phyloP scores from a whole-genome alignment of 2,888 invertebrate species.

The Brachypalpus laphriformis region DNA sequence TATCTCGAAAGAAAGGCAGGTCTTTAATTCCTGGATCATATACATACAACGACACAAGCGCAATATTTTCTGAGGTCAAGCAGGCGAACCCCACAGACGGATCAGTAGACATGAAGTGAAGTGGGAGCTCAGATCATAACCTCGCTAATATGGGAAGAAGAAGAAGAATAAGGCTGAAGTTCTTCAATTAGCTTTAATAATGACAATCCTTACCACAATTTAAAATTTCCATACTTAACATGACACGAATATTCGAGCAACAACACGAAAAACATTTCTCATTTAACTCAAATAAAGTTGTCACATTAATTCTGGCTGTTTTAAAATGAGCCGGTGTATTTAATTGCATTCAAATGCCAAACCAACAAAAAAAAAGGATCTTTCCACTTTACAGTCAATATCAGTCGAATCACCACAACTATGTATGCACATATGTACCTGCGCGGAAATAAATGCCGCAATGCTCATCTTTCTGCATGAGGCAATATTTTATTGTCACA shows the following conservation, averaged over 20 bases:
- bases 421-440: neutral
- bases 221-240: no score
- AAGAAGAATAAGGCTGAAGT: no score
- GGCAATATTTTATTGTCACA: slow-evolving; percentile 22
- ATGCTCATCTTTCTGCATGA: neutral
- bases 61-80: no score
- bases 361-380: neutral
- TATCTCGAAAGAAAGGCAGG: no score
- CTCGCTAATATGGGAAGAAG: no score
- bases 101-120: no score
- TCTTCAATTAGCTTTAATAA: neutral
- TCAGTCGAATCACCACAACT: neutral
- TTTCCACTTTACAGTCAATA: slow-evolving; percentile 15
- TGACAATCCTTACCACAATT: neutral
- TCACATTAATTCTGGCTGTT: slow-evolving; percentile 14
- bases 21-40: no score
- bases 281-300: slow-evolving; percentile 45
- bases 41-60: no score
- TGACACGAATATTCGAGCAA: neutral
- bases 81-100: no score
- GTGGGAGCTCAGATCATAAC: no score
- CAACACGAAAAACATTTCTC: neutral
- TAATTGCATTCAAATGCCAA: slow-evolving; percentile 41
- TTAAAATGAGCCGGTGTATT: slow-evolving; percentile 35
- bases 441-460: neutral